Percentiles rank a stretch among this genome's conserved stretches.
phyloP scores from a whole-genome alignment of 2,797 vertebrate genomes.

The Falco rusticolus region DNA sequence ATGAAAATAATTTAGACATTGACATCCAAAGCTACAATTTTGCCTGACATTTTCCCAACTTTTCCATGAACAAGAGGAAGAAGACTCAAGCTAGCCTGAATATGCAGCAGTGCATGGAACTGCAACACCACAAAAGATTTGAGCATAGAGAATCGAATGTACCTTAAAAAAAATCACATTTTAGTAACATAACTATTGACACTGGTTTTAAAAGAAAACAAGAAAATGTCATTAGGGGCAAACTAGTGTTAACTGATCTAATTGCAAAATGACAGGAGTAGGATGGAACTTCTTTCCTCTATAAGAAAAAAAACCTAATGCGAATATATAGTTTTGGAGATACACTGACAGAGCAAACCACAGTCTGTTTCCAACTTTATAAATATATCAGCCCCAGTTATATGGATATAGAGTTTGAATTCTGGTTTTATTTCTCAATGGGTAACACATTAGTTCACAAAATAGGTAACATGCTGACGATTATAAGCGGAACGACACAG shows the following conservation, averaged over 20 bases:
- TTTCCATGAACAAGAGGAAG: background rate
- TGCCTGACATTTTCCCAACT: background rate
- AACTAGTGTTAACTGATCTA: background rate
- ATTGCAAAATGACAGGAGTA: background rate
- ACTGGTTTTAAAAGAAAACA: background rate
- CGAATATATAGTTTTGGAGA: background rate
- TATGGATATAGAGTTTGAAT: background rate
- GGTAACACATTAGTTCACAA: background rate
- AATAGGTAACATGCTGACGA: background rate
- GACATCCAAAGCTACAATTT: background rate
- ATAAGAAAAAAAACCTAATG: background rate
- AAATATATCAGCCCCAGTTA: background rate
- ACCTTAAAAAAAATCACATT: background rate
- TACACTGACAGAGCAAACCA: background rate
- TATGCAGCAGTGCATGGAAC: background rate
- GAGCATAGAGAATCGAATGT: background rate
- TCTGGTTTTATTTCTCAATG: background rate
- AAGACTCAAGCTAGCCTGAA: background rate
- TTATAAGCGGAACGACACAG: background rate
- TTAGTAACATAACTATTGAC: background rate
- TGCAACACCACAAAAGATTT: background rate
- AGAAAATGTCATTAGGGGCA: background rate
- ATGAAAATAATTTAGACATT: constrained; percentile 5
- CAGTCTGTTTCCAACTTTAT: background rate
- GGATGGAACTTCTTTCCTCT: background rate